Base-by-base conservation (phyloP, 2,888 invertebrate species). In the Hyles lineata region DNA sequence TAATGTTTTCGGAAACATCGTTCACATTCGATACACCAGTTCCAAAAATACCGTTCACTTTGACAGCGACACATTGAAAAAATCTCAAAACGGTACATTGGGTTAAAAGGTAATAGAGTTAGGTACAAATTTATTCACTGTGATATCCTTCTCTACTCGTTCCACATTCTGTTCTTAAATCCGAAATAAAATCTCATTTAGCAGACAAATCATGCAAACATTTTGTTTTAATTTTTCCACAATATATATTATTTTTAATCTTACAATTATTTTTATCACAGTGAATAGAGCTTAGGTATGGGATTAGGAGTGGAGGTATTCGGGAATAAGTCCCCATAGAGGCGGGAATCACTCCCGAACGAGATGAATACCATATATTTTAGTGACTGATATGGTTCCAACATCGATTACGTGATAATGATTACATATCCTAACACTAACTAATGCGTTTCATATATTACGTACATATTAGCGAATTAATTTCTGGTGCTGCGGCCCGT, bases 201-300 rank as follows among this genome's bases (percentile, higher is more conserved):
- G 58, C 60, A 61, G n/a, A 59, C 58, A 69, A 52, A 29, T 72
- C 70, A 72, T 70, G 70, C 70, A 59, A 72, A 69, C 61, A 70
- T 72, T 72, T 72, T 78, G 76, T 76, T 74, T 79, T 75, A 74
- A 67, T 43, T 67, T 62, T 50, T 67, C 67, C 23, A 67, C 67
- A 23, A 67, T 78, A 82, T 79, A 77, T 74, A 77, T 74, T 75
- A 77, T 76, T 75, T 82, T 79, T 77, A 78, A 74, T 76, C 72
- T 72, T 72, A 72, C 58, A 80, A 78, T 77, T 80, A 82, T 80
- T 78, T 83, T 86, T 88, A 90, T 90, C 92, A 91, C 91, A 91
- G 90, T 90, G 91, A 92, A 92, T 86, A 86, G 83, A 87, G 83
- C 80, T 82, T 85, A 85, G 80, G 81, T 78, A 77, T 74, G 76